Percentiles rank a stretch among this genome's conserved stretches.
Conservation (phyloP, 2,888 invertebrate genomes). For the Eurytoma californica region DNA sequence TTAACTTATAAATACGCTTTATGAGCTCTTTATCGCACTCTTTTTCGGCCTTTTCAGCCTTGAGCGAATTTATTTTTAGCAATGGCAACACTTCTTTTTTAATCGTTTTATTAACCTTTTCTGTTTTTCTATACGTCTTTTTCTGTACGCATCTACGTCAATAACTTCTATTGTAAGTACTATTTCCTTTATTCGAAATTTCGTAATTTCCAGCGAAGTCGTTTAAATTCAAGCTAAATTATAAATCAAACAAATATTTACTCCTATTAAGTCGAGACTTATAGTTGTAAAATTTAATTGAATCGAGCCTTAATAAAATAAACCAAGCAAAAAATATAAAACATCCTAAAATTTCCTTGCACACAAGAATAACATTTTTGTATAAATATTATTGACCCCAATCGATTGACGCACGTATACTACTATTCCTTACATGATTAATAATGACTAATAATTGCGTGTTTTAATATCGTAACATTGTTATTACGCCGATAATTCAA, state of each 20-base stretch:
- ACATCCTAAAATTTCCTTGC: slow-evolving; percentile 7
- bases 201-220: no score
- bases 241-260: no score
- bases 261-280: no score
- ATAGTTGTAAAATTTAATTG: no score
- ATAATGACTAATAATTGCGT: slow-evolving; percentile 9
- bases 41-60: slow-evolving; percentile 45
- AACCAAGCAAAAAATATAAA: not conserved
- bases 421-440: slow-evolving; percentile 39
- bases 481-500: slow-evolving; percentile 37
- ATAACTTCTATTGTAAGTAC: not conserved
- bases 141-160: no score
- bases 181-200: not conserved
- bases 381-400: slow-evolving; percentile 20
- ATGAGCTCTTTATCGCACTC: slow-evolving; percentile 35
- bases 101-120: not conserved
- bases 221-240: no score
- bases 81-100: not conserved
- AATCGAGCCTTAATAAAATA: not conserved
- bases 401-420: slow-evolving; percentile 23
- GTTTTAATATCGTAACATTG: slow-evolving; percentile 26
- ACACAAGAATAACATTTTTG: slow-evolving; percentile 5
- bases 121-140: not conserved
- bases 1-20: slow-evolving; percentile 51
- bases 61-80: slow-evolving; percentile 41